Evolutionary conservation across 2,888 invertebrate species (phyloP).

Genomic region (Xestia xanthographa): DNA sequence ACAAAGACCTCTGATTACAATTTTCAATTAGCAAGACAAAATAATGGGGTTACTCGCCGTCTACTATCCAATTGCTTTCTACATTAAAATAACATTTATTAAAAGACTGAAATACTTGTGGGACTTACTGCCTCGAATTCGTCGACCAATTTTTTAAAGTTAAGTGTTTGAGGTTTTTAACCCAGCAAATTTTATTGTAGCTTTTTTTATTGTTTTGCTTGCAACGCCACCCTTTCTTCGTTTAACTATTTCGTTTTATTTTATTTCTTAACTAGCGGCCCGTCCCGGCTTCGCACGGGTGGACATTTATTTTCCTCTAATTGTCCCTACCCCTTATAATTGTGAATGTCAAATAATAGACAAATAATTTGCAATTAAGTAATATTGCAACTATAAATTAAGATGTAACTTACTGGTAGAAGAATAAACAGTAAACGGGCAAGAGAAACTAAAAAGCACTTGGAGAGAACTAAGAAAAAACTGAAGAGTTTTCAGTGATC

Average conservation of each 20-base stretch:
- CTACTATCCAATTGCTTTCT: slow-evolving; percentile 27
- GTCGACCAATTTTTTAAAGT: background rate
- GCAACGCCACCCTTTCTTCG: background rate
- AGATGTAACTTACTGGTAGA: no score
- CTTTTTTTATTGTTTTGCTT: background rate
- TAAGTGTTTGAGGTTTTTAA: background rate
- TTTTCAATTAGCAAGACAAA: slow-evolving; percentile 62
- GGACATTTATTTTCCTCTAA: no score
- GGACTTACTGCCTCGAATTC: background rate
- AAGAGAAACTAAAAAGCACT: no score
- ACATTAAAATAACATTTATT: slow-evolving; percentile 40
- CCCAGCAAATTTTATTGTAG: background rate
- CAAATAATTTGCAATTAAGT: no score
- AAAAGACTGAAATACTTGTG: slow-evolving; percentile 8
- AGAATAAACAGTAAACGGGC: no score
- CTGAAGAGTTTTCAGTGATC: background rate
- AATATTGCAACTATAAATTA: no score
- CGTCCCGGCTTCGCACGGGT: no score
- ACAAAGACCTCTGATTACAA: slow-evolving; percentile 59
- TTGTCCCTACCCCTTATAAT: no score
- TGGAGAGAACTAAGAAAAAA: background rate
- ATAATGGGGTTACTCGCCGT: slow-evolving; percentile 44
- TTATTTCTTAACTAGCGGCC: no score
- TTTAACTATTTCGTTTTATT: background rate
- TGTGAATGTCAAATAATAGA: no score